Evolutionary conservation across 2,888 invertebrate genomes (phyloP).

Genomic region (Nomada hirtipes): DNA sequence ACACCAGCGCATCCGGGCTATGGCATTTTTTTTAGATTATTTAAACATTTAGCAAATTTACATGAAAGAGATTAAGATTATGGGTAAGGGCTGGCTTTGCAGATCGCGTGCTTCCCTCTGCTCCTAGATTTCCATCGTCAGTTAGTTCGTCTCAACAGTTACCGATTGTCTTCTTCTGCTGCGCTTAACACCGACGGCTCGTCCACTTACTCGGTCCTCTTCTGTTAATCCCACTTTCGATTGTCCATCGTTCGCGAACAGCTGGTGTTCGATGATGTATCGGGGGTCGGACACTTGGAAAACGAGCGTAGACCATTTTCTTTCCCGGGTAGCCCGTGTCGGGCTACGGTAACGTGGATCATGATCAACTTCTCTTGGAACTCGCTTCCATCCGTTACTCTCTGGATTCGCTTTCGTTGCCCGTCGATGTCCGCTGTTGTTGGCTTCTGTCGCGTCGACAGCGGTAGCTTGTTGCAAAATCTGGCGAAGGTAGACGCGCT

Average conservation of each 20-base stretch:
- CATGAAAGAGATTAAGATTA: slow-evolving; percentile 85
- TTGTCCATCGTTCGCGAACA: slow-evolving; percentile 41
- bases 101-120: slow-evolving; percentile 50
- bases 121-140: slow-evolving; percentile 41
- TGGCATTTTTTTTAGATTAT: slow-evolving; percentile 84
- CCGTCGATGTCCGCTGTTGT: no score
- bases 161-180: slow-evolving; percentile 3
- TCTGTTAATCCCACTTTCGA: slow-evolving; percentile 26
- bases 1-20: slow-evolving; percentile 85
- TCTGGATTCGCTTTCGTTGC: no score
- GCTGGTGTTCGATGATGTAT: neutral
- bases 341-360: neutral
- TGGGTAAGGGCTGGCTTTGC: slow-evolving; percentile 79
- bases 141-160: neutral
- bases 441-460: slow-evolving; percentile 15
- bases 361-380: neutral
- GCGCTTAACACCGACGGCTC: slow-evolving; percentile 6
- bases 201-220: neutral
- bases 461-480: slow-evolving; percentile 49
- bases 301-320: slow-evolving; percentile 2
- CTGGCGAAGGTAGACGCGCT: slow-evolving; percentile 64
- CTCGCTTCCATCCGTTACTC: neutral
- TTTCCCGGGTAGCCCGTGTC: neutral
- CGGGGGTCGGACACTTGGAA: slow-evolving; percentile 26
- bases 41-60: slow-evolving; percentile 85